phyloP scores from a whole-genome alignment of 2,113 vertebrate genomes.

The Melozone crissalis region DNA sequence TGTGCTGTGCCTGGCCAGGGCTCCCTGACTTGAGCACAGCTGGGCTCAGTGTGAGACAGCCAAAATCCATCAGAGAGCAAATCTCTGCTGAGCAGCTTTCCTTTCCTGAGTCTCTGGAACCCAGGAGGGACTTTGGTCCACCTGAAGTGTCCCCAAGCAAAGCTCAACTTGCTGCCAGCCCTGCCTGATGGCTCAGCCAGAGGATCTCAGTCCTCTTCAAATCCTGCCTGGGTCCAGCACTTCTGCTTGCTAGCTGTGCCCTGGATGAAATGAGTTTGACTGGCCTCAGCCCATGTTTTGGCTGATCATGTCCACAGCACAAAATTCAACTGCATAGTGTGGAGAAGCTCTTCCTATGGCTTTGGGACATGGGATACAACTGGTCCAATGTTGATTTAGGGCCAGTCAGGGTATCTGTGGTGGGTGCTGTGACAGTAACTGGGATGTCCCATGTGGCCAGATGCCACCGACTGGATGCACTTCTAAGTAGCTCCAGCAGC shows the following conservation, averaged over 20 bases:
- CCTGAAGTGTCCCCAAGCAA: background rate
- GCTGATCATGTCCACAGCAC: background rate
- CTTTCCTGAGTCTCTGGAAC: background rate
- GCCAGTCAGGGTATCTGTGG: background rate
- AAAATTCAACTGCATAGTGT: background rate
- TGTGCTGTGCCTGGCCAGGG: fast-evolving
- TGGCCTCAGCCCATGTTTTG: background rate
- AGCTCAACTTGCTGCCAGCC: background rate
- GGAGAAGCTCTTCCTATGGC: background rate
- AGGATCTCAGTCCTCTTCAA: fast-evolving
- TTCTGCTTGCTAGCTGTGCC: background rate
- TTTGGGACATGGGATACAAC: background rate
- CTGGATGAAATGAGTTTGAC: background rate
- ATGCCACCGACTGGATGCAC: background rate
- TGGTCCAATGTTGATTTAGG: background rate
- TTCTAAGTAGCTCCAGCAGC: background rate
- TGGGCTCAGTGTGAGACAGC: background rate
- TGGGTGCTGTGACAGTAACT: background rate
- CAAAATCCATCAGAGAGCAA: background rate
- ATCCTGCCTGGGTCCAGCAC: background rate
- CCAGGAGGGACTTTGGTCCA: background rate
- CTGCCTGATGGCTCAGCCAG: background rate
- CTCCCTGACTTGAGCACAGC: background rate
- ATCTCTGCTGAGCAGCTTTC: background rate
- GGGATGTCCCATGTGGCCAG: background rate